Evolutionary conservation across 2,888 invertebrate species (phyloP).

Genomic region (Lordiphosa andalusiaca): DNA sequence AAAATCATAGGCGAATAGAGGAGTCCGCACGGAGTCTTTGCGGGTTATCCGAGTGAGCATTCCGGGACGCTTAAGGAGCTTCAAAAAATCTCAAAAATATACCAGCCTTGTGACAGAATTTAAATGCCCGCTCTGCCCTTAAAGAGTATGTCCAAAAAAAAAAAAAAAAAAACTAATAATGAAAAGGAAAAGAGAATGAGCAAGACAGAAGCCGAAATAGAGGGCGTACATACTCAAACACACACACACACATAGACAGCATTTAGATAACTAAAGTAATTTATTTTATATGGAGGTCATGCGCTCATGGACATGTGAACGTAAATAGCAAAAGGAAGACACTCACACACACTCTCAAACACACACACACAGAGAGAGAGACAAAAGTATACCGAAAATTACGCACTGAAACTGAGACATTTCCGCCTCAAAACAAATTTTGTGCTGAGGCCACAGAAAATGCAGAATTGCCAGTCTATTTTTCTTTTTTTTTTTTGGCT

Average conservation of each 20-base stretch:
- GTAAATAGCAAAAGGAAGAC: conserved; percentile 61
- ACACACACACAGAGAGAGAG: conserved; percentile 3
- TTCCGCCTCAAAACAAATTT: conserved; percentile 54
- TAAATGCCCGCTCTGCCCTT: background rate
- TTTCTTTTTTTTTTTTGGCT: too few relatives aligned
- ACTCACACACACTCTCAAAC: too few relatives aligned
- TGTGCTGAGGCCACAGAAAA: conserved; percentile 33
- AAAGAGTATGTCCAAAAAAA: conserved; percentile 29
- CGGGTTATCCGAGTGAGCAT: too few relatives aligned
- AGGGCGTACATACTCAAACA: conserved; percentile 13
- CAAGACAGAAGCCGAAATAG: conserved; percentile 15
- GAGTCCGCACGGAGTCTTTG: too few relatives aligned
- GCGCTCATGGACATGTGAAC: conserved; percentile 70
- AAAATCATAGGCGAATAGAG: too few relatives aligned
- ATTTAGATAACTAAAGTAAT: conserved; percentile 78
- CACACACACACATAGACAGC: conserved; percentile 26
- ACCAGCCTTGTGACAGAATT: background rate
- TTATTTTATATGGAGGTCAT: conserved; percentile 79
- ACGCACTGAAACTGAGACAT: conserved; percentile 73
- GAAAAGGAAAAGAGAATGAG: conserved; percentile 2
- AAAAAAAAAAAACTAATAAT: conserved; percentile 19
- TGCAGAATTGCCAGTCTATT: conserved; percentile 27
- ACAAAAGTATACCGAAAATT: conserved; percentile 47
- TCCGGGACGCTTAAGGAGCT: too few relatives aligned
- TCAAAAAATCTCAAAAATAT: too few relatives aligned